Evolutionary conservation across 2,888 invertebrate species (phyloP).

Genomic region (Mesorhabditis spiculigera): DNA sequence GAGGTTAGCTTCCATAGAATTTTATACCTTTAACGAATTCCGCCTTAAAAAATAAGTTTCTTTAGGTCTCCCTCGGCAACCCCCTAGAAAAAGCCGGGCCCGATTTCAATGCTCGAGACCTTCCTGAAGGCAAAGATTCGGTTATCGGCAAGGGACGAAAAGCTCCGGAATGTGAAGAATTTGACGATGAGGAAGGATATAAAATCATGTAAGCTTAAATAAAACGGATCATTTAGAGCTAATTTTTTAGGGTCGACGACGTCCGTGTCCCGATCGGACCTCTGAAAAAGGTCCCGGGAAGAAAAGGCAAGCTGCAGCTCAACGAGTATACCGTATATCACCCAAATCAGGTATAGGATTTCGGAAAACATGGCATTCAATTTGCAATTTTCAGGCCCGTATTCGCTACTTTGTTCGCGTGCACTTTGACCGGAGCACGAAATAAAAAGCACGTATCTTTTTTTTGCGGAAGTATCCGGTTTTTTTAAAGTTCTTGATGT

Average conservation of each 20-base stretch:
- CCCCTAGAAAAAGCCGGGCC: not conserved
- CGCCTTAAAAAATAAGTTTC: not conserved
- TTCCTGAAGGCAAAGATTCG: not conserved
- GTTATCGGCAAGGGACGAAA: not conserved
- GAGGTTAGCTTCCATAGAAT: not conserved
- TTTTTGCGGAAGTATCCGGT: too few species aligned
- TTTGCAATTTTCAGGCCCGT: slow-evolving; percentile 4
- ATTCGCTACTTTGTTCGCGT: slow-evolving; percentile 1
- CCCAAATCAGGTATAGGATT: not conserved
- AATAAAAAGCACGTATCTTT: too few species aligned
- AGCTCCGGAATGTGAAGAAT: not conserved
- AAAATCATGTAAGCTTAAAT: not conserved
- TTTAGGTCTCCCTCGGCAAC: not conserved
- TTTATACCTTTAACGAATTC: too few species aligned
- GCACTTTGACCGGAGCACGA: not conserved
- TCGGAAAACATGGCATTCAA: not conserved
- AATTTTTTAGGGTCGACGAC: not conserved
- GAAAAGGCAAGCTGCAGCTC: not conserved
- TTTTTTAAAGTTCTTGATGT: too few species aligned
- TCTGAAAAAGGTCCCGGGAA: not conserved
- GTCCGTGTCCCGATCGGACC: not conserved
- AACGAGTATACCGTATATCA: not conserved
- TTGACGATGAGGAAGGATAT: too few species aligned
- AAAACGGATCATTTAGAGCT: not conserved
- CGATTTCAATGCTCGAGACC: slow-evolving; percentile 6